Conservation (phyloP, 1,140 invertebrate genomes). For the Lepidotrigona ventralis region DNA sequence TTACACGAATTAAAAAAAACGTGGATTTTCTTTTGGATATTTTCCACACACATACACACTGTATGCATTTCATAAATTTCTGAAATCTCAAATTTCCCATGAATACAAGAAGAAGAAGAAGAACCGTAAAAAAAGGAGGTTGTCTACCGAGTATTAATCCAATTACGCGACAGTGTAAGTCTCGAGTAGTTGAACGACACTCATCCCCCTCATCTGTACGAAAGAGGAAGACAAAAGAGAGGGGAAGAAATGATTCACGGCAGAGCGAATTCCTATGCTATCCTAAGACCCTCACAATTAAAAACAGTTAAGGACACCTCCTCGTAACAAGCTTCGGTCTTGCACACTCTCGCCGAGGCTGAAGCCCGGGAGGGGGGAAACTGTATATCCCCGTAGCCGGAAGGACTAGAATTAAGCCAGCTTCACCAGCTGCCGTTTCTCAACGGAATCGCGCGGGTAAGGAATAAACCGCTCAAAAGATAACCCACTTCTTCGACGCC, state of each 20-base stretch:
- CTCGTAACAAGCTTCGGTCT: neutral
- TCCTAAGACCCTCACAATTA: neutral
- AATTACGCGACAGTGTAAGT: too few relatives aligned
- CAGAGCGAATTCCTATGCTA: neutral
- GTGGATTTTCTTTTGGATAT: too few relatives aligned
- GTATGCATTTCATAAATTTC: too few relatives aligned
- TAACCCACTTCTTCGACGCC: neutral
- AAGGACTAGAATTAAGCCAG: conserved; percentile 6
- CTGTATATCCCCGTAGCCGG: neutral
- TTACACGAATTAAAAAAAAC: too few relatives aligned
- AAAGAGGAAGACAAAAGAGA: neutral
- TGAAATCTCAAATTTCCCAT: too few relatives aligned
- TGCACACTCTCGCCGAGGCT: neutral
- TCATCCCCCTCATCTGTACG: too few relatives aligned
- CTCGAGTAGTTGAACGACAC: too few relatives aligned
- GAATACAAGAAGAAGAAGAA: too few relatives aligned
- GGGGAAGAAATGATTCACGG: neutral
- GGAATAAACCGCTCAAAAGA: conserved; percentile 20
- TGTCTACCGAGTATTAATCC: too few relatives aligned
- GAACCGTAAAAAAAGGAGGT: too few relatives aligned
- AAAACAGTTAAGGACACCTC: neutral
- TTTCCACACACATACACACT: too few relatives aligned
- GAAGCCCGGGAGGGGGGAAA: neutral
- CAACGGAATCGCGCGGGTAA: neutral
- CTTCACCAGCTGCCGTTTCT: conserved; percentile 2